phyloP scores from a whole-genome alignment of 2,888 invertebrate species.

The Pterostichus madidus region DNA sequence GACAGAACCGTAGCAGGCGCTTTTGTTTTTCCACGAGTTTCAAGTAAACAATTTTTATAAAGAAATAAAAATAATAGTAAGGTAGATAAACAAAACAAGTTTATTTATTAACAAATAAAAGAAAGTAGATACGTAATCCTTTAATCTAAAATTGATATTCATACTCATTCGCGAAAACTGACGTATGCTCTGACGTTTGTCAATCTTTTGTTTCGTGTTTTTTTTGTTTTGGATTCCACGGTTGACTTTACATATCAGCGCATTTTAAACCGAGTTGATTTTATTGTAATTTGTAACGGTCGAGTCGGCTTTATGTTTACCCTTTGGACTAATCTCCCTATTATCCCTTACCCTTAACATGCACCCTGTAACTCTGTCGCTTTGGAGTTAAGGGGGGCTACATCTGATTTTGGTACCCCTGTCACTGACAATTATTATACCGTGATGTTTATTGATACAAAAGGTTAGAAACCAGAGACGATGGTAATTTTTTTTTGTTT shows the following conservation, averaged over 20 bases:
- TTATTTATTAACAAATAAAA: neutral
- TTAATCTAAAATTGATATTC: slow-evolving; percentile 21
- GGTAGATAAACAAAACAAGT: neutral
- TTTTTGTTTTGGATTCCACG: slow-evolving; percentile 1
- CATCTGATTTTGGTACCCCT: slow-evolving; percentile 37
- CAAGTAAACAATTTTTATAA: too few species aligned
- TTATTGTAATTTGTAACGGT: slow-evolving; percentile 67
- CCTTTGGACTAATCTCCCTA: slow-evolving; percentile 63
- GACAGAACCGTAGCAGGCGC: slow-evolving; percentile 9
- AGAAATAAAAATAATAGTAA: too few species aligned
- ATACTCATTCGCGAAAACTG: neutral
- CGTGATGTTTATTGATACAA: slow-evolving; percentile 41
- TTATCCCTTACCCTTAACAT: slow-evolving; percentile 45
- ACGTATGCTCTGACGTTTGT: neutral
- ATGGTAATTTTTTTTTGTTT: neutral
- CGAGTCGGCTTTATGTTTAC: slow-evolving; percentile 47
- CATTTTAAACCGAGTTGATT: slow-evolving; percentile 47
- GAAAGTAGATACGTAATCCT: neutral
- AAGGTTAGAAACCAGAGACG: neutral
- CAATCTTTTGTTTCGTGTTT: neutral
- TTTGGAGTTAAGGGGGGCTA: neutral
- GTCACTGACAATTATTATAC: slow-evolving; percentile 44
- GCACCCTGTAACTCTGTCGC: slow-evolving; percentile 32
- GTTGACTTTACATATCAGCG: slow-evolving; percentile 27
- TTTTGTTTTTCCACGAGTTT: neutral